Evolutionary conservation across 2,797 vertebrate species (phyloP).

Genomic region (Eulemur mongoz): DNA sequence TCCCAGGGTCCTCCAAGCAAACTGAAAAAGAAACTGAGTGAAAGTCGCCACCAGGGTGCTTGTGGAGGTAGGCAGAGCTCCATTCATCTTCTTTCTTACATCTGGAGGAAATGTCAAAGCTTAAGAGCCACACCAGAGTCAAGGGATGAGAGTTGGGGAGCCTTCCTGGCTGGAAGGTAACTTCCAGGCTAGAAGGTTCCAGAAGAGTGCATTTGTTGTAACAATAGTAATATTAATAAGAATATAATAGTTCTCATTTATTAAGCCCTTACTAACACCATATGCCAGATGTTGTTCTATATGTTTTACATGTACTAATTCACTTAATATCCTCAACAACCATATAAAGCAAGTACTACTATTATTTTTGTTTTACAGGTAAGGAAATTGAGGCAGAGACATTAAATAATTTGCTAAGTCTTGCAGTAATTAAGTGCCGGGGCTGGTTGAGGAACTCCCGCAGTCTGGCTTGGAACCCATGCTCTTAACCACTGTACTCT

Average conservation of each 20-base stretch:
- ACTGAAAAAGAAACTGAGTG: neutral
- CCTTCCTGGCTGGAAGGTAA: neutral
- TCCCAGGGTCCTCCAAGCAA: neutral
- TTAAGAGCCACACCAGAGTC: neutral
- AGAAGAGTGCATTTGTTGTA: neutral
- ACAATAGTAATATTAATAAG: neutral
- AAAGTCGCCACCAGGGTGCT: neutral
- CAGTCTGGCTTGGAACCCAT: neutral
- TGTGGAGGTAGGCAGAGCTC: neutral
- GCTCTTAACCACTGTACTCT: conserved; percentile 54
- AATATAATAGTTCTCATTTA: neutral
- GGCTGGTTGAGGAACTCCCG: neutral
- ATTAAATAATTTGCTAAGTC: neutral
- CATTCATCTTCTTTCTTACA: neutral
- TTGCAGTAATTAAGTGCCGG: neutral
- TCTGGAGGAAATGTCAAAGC: neutral
- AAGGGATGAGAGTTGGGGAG: neutral
- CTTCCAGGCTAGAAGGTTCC: neutral
- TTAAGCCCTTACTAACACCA: neutral
- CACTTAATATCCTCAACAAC: neutral
- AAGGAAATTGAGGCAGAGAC: neutral
- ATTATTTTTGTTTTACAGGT: neutral
- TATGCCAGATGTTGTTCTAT: neutral
- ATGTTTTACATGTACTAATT: neutral
- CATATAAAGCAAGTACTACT: neutral